Conservation (phyloP, 2,888 invertebrate species). For the Adela reaumurella region DNA sequence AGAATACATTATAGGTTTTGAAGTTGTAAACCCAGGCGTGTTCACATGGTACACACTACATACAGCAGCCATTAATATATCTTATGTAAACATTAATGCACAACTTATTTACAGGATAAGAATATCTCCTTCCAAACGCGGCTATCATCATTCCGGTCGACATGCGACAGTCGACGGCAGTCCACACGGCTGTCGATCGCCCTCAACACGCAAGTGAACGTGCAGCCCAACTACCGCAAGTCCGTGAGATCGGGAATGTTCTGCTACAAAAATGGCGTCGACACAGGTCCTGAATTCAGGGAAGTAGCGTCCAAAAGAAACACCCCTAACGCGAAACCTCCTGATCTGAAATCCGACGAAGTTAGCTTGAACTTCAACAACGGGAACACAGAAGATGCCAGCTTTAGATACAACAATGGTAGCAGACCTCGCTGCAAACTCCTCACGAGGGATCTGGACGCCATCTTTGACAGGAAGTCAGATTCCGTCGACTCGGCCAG, state of each 20-base stretch:
- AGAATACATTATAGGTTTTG: too few relatives aligned
- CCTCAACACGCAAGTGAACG: neutral
- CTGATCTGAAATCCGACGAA: too few relatives aligned
- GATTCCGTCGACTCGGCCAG: neutral
- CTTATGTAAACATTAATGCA: neutral
- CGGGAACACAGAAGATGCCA: neutral
- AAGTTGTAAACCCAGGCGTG: too few relatives aligned
- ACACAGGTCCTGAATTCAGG: too few relatives aligned
- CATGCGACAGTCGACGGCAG: constrained; percentile 36
- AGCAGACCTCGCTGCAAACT: neutral
- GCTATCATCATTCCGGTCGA: constrained; percentile 40
- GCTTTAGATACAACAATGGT: neutral
- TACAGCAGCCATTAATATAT: too few relatives aligned
- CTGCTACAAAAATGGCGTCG: neutral
- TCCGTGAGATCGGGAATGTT: neutral
- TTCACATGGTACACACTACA: too few relatives aligned
- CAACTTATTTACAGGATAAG: constrained; percentile 28
- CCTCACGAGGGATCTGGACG: neutral
- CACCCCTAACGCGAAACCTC: neutral
- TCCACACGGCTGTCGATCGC: constrained; percentile 18
- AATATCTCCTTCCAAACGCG: constrained; percentile 38
- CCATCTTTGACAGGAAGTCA: neutral
- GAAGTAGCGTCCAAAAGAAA: too few relatives aligned
- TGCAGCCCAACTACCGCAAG: too few relatives aligned
- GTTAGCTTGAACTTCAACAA: too few relatives aligned